These are phyloP conservation scores for Ceriagrion tenellum DNA, from an alignment of 2,888 invertebrate genomes.

Conservation along the genomic window DNA sequence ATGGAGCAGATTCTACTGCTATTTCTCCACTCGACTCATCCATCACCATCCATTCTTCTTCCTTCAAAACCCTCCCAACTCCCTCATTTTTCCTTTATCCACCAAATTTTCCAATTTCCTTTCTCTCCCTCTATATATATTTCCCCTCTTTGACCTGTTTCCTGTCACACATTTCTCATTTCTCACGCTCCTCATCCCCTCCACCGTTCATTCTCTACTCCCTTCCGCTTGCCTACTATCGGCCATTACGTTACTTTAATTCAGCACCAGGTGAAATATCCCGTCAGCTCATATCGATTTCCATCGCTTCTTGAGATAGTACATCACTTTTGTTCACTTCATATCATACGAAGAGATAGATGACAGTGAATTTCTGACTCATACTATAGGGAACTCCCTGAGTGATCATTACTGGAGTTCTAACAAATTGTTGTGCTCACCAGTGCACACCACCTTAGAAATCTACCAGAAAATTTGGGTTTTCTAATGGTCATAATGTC, in stretches of 20 bases:
- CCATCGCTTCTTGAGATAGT: not conserved
- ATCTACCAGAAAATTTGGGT: too few relatives aligned
- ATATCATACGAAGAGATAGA: not conserved
- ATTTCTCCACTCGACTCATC: not conserved
- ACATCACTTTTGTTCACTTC: not conserved
- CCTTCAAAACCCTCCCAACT: not conserved
- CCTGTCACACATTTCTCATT: not conserved
- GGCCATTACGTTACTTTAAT: not conserved
- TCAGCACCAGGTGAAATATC: not conserved
- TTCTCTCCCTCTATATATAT: not conserved
- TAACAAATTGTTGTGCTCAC: too few relatives aligned
- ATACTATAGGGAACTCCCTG: too few relatives aligned
- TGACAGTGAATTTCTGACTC: too few relatives aligned
- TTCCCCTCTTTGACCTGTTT: not conserved
- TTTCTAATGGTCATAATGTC: too few relatives aligned
- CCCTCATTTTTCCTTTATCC: constrained; percentile 20
- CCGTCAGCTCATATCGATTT: not conserved
- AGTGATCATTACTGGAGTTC: too few relatives aligned
- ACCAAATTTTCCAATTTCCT: constrained; percentile 16
- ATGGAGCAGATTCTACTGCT: not conserved
- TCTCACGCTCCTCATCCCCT: not conserved
- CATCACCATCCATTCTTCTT: constrained; percentile 12
- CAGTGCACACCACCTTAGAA: too few relatives aligned
- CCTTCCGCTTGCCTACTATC: not conserved
- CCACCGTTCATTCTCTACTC: not conserved